Conservation (phyloP, 2,888 invertebrate species). For the Acholoe squamosa region DNA sequence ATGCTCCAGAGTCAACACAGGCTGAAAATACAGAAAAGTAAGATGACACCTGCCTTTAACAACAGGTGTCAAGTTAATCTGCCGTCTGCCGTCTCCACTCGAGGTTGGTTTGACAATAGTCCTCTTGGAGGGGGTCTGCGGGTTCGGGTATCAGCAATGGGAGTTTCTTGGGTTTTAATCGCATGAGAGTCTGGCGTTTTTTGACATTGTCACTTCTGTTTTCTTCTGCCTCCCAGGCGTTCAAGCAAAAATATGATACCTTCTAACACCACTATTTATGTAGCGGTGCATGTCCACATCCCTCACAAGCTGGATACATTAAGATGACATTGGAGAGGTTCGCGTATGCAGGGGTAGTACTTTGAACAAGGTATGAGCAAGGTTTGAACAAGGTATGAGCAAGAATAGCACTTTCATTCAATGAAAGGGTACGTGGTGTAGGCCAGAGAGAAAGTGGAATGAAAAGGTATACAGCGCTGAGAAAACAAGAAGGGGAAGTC, state of each 20-base stretch:
- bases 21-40: background rate
- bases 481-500: conserved; percentile 27
- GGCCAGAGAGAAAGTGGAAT: background rate
- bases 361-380: too few relatives aligned
- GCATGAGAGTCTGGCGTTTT: background rate
- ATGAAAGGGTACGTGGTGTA: background rate
- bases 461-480: background rate
- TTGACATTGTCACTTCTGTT: background rate
- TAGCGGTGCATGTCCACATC: conserved; percentile 3
- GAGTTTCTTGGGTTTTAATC: background rate
- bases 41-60: background rate
- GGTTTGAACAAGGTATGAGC: too few relatives aligned
- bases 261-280: background rate
- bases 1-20: background rate
- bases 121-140: background rate
- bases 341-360: background rate
- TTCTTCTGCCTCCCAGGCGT: background rate
- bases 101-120: background rate
- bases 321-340: background rate
- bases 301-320: background rate
- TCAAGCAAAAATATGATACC: conserved; percentile 2
- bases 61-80: background rate
- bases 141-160: background rate
- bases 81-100: background rate
- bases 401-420: background rate